Evolutionary conservation across 1,140 invertebrate species (phyloP).

Genomic region (Battus philenor): DNA sequence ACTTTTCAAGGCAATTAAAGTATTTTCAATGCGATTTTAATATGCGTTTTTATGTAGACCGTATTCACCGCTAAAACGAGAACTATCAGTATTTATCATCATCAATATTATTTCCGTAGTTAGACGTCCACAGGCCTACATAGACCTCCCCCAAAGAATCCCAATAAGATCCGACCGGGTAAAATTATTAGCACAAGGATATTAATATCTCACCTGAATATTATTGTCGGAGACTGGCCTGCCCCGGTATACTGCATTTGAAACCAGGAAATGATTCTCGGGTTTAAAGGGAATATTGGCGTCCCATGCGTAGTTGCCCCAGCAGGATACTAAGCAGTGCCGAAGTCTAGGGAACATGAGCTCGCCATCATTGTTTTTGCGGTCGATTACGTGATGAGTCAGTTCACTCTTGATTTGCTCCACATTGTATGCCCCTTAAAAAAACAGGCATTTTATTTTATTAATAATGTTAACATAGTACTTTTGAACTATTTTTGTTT

Average conservation of each 20-base stretch:
- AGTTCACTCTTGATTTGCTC: constrained; percentile 67
- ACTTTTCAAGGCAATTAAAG: no score
- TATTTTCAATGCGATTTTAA: no score
- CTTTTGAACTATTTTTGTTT: no score
- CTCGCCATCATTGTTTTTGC: constrained; percentile 76
- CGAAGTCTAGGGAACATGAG: constrained; percentile 78
- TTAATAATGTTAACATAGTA: no score
- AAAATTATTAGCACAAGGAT: not conserved
- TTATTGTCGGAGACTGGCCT: constrained; percentile 83
- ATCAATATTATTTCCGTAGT: no score
- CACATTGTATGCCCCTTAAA: constrained; percentile 54
- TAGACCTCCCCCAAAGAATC: no score
- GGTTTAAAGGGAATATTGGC: constrained; percentile 77
- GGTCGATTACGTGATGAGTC: constrained; percentile 74
- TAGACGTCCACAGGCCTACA: no score
- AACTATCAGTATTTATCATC: no score
- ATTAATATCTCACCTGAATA: constrained; percentile 78
- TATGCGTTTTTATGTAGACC: no score
- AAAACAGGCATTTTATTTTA: no score
- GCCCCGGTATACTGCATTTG: constrained; percentile 79
- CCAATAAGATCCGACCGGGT: no score
- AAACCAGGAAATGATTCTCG: constrained; percentile 83
- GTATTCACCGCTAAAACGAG: no score
- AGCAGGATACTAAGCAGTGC: constrained; percentile 78
- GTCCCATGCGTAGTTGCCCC: constrained; percentile 83